Evolutionary conservation across 2,888 invertebrate genomes (phyloP).

Genomic region (Orgyia antiqua): DNA sequence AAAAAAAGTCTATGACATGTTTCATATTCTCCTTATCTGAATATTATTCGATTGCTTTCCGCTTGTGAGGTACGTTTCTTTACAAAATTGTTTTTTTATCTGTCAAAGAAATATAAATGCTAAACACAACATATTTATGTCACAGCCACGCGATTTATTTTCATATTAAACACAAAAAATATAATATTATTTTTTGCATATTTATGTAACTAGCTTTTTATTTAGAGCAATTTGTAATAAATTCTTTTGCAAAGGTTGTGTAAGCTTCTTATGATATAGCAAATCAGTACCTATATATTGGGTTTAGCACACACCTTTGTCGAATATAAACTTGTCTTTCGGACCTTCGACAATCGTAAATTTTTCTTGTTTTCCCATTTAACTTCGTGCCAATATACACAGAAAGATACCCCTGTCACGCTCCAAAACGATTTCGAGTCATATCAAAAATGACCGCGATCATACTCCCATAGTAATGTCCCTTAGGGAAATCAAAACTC

Average conservation of each 20-base stretch:
- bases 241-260: no score
- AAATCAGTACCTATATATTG: no score
- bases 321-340: constrained; percentile 29
- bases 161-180: no score
- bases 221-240: no score
- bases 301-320: constrained; percentile 32
- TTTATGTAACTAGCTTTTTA: no score
- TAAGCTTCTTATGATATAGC: no score
- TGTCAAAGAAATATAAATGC: no score
- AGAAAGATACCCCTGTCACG: constrained; percentile 40
- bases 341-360: constrained; percentile 32
- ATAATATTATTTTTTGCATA: no score
- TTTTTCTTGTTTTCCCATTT: constrained; percentile 48
- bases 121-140: no score
- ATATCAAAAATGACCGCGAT: constrained; percentile 52
- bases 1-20: constrained; percentile 37
- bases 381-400: constrained; percentile 42
- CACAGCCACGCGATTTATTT: no score
- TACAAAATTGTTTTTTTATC: no score
- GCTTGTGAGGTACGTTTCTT: no score
- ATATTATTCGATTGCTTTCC: constrained; percentile 55
- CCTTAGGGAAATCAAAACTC: constrained; percentile 60
- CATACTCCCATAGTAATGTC: constrained; percentile 37
- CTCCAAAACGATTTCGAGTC: constrained; percentile 38
- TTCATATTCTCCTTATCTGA: constrained; percentile 45